Conservation (phyloP, 2,113 vertebrate genomes). For the Sus scrofa region DNA sequence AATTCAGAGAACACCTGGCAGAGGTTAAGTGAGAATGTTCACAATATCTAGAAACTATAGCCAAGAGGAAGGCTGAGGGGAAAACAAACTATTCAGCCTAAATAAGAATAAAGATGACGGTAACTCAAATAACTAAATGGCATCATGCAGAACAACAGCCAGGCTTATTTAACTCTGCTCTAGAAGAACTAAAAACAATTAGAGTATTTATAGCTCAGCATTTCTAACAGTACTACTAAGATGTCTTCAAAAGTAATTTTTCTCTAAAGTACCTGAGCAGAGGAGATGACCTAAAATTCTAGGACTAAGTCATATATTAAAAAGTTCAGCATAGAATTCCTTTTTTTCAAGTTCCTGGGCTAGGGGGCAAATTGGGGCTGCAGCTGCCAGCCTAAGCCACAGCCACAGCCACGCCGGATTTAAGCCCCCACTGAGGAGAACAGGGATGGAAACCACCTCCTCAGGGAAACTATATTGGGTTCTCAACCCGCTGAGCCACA, state of each 20-base stretch:
- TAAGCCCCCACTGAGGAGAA: too few species aligned
- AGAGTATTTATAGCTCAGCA: background rate
- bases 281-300: background rate
- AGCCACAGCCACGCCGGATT: too few species aligned
- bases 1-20: background rate
- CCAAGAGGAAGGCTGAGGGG: background rate
- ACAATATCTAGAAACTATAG: background rate
- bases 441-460: too few species aligned
- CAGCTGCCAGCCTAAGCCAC: too few species aligned
- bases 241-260: slow-evolving; percentile 13
- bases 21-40: background rate
- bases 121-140: slow-evolving; percentile 7
- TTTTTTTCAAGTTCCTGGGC: too few species aligned
- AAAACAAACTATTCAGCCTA: background rate
- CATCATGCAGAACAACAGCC: background rate
- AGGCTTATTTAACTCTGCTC: background rate
- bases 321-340: background rate
- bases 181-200: background rate
- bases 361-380: too few species aligned
- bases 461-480: too few species aligned
- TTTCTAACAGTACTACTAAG: slow-evolving; percentile 7
- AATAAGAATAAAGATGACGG: background rate
- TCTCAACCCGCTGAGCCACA: too few species aligned
- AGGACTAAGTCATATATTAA: background rate
- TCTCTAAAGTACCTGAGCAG: background rate